Conservation (phyloP, 1,140 invertebrate species). For the Polyergus mexicanus region DNA sequence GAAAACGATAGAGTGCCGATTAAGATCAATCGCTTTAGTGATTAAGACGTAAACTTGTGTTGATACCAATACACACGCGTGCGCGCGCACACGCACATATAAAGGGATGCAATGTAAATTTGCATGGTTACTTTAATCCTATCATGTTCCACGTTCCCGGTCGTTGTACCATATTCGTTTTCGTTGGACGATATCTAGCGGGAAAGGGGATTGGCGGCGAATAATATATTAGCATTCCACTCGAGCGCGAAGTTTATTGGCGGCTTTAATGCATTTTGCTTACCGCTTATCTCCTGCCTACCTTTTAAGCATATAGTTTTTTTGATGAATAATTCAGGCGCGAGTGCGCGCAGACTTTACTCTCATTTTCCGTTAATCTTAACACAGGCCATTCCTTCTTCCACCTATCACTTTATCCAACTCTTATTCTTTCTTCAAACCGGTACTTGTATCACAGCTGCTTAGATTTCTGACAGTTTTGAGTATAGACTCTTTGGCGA, state of each 20-base stretch:
- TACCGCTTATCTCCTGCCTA: slow-evolving; percentile 68
- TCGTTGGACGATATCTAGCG: slow-evolving; percentile 57
- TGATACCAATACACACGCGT: slow-evolving; percentile 27
- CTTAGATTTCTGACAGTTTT: neutral
- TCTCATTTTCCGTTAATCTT: slow-evolving; percentile 35
- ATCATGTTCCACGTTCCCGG: slow-evolving; percentile 44
- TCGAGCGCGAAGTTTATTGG: slow-evolving; percentile 71
- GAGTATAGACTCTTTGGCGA: neutral
- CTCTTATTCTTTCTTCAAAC: slow-evolving; percentile 17
- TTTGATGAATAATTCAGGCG: slow-evolving; percentile 71
- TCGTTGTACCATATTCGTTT: slow-evolving; percentile 55
- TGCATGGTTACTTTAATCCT: slow-evolving; percentile 47
- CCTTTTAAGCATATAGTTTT: slow-evolving; percentile 65
- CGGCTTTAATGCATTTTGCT: slow-evolving; percentile 71
- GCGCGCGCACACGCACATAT: no score
- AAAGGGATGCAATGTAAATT: neutral
- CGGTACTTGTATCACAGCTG: slow-evolving; percentile 22
- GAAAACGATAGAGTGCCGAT: slow-evolving; percentile 60
- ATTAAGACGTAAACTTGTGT: slow-evolving; percentile 72
- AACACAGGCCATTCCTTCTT: neutral
- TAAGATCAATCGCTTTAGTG: slow-evolving; percentile 66
- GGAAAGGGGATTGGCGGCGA: slow-evolving; percentile 63
- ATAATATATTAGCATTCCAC: slow-evolving; percentile 76
- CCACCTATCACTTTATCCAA: slow-evolving; percentile 1
- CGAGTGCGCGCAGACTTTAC: neutral